Evolutionary conservation across 2,113 vertebrate genomes (phyloP), one percentile per base, ranked within the genome.

Genomic region (Pseudorectes ferrugineus): DNA sequence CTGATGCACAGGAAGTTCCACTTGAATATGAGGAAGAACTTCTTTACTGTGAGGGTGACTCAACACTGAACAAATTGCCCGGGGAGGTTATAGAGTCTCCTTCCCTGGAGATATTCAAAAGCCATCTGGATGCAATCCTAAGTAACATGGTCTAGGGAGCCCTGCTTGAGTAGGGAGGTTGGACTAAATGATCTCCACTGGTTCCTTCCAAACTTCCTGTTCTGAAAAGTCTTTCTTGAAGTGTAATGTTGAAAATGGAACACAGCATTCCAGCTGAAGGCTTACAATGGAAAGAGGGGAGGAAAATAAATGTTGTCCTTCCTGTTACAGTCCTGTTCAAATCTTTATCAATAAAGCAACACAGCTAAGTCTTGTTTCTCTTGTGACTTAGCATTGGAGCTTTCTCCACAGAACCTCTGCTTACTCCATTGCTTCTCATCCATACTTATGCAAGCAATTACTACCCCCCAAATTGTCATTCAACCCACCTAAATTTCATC

Each of bases 1-100:
- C 10, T 0, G 0, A 38, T 18, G 33, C 19, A 66, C 23, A 24
- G 18, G 7, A 45, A 52, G 38, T n/a, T 29, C 15, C 29, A 18
- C 19, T 23, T 21, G 9, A 66, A 18, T n/a, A 51, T 17, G 12
- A 57, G 36, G 12, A 49, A 65, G 26, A 51, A 11, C 22, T 43
- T 36, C 17, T 58, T 76, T 43, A 19, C 9, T 66, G 10, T 38
- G 38, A 51, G 11, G 19, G 19, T 59, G 52, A 58, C 38, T 45
- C 36, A 45, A 36, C 12, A 29, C 15, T 21, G 20, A n/a, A 28
- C 3, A 73, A 45, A 63, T 49, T n/a, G 9, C 42, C 21, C 11
- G 12, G 21, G 18, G 22, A 72, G 11, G 5, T 35, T 55, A 14
- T 42, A 14, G 7, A 35, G 21, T 31, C 25, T 79, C 20, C 45